A percentile compares a stretch with the other conserved stretches of the same genome.
These are phyloP conservation scores for Leptoclinus maculatus DNA, from an alignment of 2,797 vertebrate species.

Conservation along the genomic window DNA sequence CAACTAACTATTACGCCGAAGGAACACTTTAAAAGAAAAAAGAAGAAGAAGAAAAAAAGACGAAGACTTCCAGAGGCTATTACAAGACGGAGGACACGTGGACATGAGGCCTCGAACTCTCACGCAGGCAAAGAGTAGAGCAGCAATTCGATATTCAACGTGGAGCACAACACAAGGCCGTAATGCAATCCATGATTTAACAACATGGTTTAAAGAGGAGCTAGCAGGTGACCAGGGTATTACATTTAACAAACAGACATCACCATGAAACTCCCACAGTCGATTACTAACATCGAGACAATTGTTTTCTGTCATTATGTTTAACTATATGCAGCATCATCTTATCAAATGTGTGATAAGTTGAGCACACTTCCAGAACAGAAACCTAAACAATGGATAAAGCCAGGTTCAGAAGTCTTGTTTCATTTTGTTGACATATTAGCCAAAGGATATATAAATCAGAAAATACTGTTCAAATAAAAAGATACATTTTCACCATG, in stretches of 20 bases:
- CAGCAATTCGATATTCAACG: neutral
- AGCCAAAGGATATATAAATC: neutral
- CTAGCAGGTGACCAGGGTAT: neutral
- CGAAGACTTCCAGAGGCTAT: constrained; percentile 11
- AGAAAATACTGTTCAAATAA: no score
- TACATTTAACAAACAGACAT: neutral
- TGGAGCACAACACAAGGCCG: neutral
- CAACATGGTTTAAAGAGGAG: neutral
- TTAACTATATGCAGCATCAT: neutral
- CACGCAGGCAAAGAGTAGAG: neutral
- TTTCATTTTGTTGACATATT: neutral
- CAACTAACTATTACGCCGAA: constrained; percentile 62
- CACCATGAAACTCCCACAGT: neutral
- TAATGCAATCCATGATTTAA: neutral
- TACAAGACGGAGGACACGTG: neutral
- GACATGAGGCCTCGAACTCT: constrained; percentile 2
- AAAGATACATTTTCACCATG: no score
- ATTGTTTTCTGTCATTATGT: neutral
- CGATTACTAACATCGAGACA: neutral
- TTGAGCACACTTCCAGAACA: neutral
- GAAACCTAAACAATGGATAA: neutral
- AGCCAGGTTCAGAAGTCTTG: neutral
- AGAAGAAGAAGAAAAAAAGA: constrained; percentile 9
- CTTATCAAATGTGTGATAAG: neutral
- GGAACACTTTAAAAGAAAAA: constrained; percentile 3